Evolutionary conservation across 2,797 vertebrate species (phyloP), one percentile per base, ranked within the genome.

Genomic region (Phalanger gymnotis): DNA sequence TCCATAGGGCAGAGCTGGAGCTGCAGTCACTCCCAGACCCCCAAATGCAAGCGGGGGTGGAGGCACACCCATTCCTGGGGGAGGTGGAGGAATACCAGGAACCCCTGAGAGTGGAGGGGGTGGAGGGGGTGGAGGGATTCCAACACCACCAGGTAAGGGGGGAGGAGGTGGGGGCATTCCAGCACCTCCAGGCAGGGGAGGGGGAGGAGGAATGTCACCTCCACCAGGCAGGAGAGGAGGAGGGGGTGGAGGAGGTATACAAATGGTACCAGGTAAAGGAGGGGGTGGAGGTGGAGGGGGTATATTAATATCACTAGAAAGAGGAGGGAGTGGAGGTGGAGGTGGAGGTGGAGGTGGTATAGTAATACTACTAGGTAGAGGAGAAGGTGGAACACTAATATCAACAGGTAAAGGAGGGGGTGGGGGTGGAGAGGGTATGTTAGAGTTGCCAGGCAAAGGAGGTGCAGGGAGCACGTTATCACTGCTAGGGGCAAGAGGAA

Each of bases 1-100:
- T 93, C 99, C 99, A 97, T 97, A 99, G 4, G 99, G 99, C 92
- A 99, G 98, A 40, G 96, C 91, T 89, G 94, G 98, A 90, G 98
- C 98, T 57, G 98, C 98, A 96, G 96, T 96, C 66, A 90, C 92
- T 95, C 94, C 96, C 95, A 95, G 52, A 14, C 95, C 96, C 52
- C 97, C 28, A 0, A 98, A 97, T 16, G 92, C 96, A 94, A 97
- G 95, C 4, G 95, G 92, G 53, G 96, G 92, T 31, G 95, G 96
- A 73, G 97, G 97, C 53, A 96, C 0, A 55, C 58, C 91, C 81
- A 93, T 94, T 94, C 94, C 97, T 27, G 94, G 92, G 12, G 96
- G 98, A 90, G 97, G 97, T 14, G 96, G 97, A 73, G 97, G 97
- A 53, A 97, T 95, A 11, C 96, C 95, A 95, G 98, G 94, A 47